Conservation (phyloP, 2,113 vertebrate species). For the Pholis gunnellus region DNA sequence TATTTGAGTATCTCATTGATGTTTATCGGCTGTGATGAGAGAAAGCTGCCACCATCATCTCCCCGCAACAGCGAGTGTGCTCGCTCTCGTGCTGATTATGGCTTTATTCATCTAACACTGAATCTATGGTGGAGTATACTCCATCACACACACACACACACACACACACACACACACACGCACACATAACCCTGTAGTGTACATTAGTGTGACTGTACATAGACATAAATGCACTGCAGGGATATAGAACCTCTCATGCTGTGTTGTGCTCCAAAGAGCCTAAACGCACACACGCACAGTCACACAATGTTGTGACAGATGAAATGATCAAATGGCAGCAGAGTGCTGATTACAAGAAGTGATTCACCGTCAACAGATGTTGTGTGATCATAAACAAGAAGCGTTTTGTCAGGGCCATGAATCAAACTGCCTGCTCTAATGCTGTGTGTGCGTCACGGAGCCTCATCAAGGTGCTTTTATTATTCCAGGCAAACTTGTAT, state of each 20-base stretch:
- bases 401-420: conserved; percentile 74
- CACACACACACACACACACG: background rate
- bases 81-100: conserved; percentile 20
- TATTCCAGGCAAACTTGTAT: conserved; percentile 68
- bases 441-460: conserved; percentile 55
- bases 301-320: conserved; percentile 45
- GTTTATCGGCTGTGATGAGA: conserved; percentile 68
- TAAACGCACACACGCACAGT: background rate
- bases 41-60: conserved; percentile 30
- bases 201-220: conserved; percentile 7
- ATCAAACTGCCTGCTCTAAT: conserved; percentile 66
- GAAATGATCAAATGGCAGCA: conserved; percentile 70
- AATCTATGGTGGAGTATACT: conserved; percentile 3
- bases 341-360: conserved; percentile 70
- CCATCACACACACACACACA: conserved; percentile 18
- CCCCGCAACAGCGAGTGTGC: conserved; percentile 5
- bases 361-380: conserved; percentile 78
- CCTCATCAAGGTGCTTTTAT: conserved; percentile 73
- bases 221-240: background rate
- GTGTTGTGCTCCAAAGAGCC: conserved; percentile 9
- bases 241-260: conserved; percentile 3
- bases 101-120: conserved; percentile 29
- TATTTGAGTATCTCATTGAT: conserved; percentile 62
- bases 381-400: conserved; percentile 79
- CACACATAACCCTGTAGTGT: background rate